Evolutionary conservation across 2,888 invertebrate genomes (phyloP).

Genomic region (Nymphalis urticae): DNA sequence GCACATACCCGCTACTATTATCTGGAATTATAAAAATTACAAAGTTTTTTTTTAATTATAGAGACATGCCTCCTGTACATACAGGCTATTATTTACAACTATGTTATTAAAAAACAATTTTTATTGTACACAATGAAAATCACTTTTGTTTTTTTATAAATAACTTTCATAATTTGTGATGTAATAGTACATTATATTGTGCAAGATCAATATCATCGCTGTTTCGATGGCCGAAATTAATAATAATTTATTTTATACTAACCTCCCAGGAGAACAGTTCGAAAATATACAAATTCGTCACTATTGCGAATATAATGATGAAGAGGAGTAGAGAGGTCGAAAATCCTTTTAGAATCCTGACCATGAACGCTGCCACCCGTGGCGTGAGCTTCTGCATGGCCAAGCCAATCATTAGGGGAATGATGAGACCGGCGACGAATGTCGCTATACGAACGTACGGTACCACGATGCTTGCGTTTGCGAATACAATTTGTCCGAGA

Average conservation of each 20-base stretch:
- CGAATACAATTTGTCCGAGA: slow-evolving; percentile 88
- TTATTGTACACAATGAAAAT: too few relatives aligned
- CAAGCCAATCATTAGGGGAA: slow-evolving; percentile 84
- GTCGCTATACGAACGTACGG: slow-evolving; percentile 89
- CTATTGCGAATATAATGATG: slow-evolving; percentile 92
- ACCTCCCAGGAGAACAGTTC: slow-evolving; percentile 93
- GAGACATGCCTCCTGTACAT: too few relatives aligned
- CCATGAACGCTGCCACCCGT: slow-evolving; percentile 85
- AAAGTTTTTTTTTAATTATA: background rate
- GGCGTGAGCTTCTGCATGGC: slow-evolving; percentile 87
- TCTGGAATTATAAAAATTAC: slow-evolving; percentile 71
- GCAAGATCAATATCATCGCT: background rate
- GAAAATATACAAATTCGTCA: slow-evolving; percentile 95
- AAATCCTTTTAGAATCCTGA: slow-evolving; percentile 91
- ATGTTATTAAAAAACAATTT: too few relatives aligned
- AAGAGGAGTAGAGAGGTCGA: slow-evolving; percentile 89
- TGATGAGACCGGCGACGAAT: slow-evolving; percentile 87
- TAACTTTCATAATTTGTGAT: background rate
- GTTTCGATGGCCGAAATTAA: too few relatives aligned
- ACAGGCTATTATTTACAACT: too few relatives aligned
- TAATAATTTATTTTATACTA: slow-evolving; percentile 47
- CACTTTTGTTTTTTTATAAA: too few relatives aligned
- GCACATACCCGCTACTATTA: slow-evolving; percentile 88
- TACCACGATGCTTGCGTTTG: slow-evolving; percentile 85
- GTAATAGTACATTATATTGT: background rate